Evolutionary conservation across 2,888 invertebrate species (phyloP), one percentile per base, ranked within the genome.

Genomic region (Oeneis ivallda): DNA sequence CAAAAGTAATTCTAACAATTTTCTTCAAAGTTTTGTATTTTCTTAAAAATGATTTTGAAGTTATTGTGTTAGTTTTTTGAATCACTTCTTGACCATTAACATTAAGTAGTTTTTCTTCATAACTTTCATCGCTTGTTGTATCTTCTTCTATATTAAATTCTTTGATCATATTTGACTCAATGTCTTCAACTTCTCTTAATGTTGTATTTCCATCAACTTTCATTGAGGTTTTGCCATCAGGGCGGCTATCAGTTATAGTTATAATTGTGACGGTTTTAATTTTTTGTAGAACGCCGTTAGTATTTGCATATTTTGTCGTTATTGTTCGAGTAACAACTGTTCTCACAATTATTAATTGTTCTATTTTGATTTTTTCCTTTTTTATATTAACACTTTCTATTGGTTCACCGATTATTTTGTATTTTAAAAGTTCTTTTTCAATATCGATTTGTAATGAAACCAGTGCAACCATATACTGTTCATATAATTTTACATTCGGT

Each of bases 271-370:
- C 41, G 6, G 74, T 76, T 71, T 74, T 74, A 17, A 75, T 49
- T 66, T 77, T 75, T 34, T 66, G 68, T 0, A 70, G 43, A 9
- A 66, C 64, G 1, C 73, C 73, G 43, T 69, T 59, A 10, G 45
- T 65, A 61, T 74, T 70, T 7, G 70, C 71, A 63, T 71, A 76
- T 56, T 68, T 72, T 1, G 70, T 72, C 71, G 70, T 74, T 1
- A 77, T 72, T 13, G 69, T 71, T 66, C 71, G 72, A n/a, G 75
- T 76, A 5, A 75, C 62, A 7, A 70, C 72, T 7, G 71, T 74
- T 58, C 74, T 63, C 58, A 68, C 67, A 5, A 76, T 69, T 6
- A 61, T 43, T 10, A 70, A 62, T 41, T 62, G 50, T 41, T 71
- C 70, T 49, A 68, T 62, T 45, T 53, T 67, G 4, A 72, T 66